Evolutionary conservation across 37 sponge, comb jelly and placozoan species (phyloP).

Genomic region (Axinella damicornis): DNA sequence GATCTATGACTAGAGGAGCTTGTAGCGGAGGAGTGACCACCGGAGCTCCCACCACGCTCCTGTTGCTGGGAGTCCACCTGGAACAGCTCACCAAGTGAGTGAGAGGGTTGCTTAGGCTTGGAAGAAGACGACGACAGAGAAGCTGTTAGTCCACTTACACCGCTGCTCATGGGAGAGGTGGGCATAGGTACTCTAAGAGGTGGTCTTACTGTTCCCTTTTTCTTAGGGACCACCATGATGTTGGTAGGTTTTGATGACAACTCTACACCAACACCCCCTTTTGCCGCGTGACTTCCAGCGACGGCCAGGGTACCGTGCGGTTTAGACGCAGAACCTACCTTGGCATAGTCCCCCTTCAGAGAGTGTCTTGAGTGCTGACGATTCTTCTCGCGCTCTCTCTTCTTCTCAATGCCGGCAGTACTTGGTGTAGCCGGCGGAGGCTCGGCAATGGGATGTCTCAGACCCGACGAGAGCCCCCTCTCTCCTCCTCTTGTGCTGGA

Average conservation of each 20-base stretch:
- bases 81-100: no score
- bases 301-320: neutral
- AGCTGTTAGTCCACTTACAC: no score
- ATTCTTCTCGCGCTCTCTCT: neutral
- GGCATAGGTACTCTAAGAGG: neutral
- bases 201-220: neutral
- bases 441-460: conserved; percentile 3
- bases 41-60: no score
- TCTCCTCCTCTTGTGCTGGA: neutral
- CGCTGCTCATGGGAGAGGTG: neutral
- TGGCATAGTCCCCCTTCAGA: neutral
- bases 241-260: no score
- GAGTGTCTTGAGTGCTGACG: neutral
- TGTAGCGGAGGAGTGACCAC: no score
- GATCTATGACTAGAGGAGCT: no score
- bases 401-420: neutral
- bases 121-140: neutral
- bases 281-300: neutral
- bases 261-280: neutral
- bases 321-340: neutral
- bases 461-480: neutral
- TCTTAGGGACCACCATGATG: no score
- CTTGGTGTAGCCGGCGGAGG: neutral
- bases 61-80: no score
- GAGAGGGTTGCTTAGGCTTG: no score